Base-by-base conservation (phyloP, 1,140 invertebrate species). In the Dinoponera quadriceps region DNA sequence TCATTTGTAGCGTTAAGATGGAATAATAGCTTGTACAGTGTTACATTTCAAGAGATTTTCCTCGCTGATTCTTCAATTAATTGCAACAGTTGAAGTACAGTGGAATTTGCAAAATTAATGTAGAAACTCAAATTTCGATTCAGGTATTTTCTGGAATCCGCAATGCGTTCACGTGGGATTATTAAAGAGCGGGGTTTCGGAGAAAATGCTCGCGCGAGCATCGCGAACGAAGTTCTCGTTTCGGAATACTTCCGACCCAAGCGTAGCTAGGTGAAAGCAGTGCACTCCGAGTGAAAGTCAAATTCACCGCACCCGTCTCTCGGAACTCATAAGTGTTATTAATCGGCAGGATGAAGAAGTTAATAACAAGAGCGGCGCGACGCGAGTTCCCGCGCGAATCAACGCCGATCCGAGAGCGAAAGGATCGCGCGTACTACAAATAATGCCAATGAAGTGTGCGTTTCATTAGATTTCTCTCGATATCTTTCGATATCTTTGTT, bases 281-380 rank as follows among this genome's bases (percentile, higher is more conserved):
- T 88, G 83, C 78, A 73, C 18, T 14, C 14, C 33, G 57, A 81
- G 86, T 88, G 87, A 88, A 88, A 88, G 87, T 88, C 72, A 85
- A 85, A 88, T 85, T 78, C 51, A 59, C 86, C 22, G 27, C 27
- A 3, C 25, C 54, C 51, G 29, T 18, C 44, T 48, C 38, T 68
- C 20, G 9, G n/a, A 60, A 29, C 74, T 59, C n/a, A n/a, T 16
- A 51, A 66, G 69, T 57, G 59, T 84, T 55, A 78, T 82, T 85
- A 74, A 87, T 87, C 72, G 74, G 44, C 33, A 27, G 20, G n/a
- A 78, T 18, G 13, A 60, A 54, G n/a, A 16, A 25, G 44, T 54
- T 49, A 68, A 73, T 51, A 33, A 44, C 27, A 72, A 22, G 29
- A 14, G 9, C 49, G 48, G n/a, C 29, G 5, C 29, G 2, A 65